A percentile compares a stretch with the other conserved stretches of the same genome.
These are phyloP conservation scores for Pocillopora verrucosa DNA, from an alignment of 64 coral and sea anemone genomes.

Conservation along the genomic window DNA sequence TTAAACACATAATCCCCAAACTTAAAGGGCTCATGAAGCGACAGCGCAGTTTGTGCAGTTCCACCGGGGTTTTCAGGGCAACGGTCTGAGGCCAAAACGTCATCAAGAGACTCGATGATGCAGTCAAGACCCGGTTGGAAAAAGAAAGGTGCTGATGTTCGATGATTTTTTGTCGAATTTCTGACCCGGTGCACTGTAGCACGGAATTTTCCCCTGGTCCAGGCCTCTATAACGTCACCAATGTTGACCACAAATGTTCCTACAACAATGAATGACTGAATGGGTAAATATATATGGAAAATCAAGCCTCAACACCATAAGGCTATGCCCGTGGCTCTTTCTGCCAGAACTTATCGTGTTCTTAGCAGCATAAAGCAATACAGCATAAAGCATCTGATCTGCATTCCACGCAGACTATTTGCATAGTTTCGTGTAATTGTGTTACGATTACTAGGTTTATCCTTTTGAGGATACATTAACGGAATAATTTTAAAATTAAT, in stretches of 20 bases:
- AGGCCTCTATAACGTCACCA: conserved; percentile 50
- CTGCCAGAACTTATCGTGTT: too few relatives aligned
- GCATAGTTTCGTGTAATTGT: too few relatives aligned
- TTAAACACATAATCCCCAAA: conserved; percentile 31
- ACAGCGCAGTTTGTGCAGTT: neutral
- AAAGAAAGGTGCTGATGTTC: conserved; percentile 41
- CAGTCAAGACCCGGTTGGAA: conserved; percentile 48
- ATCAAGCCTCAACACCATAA: neutral
- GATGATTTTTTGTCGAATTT: conserved; percentile 6
- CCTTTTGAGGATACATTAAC: too few relatives aligned
- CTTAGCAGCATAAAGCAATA: too few relatives aligned
- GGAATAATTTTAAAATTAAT: too few relatives aligned
- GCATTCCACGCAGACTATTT: too few relatives aligned
- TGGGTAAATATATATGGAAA: neutral
- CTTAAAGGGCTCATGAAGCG: neutral
- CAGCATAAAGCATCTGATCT: too few relatives aligned
- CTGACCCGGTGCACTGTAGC: conserved; percentile 55
- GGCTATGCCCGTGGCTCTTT: too few relatives aligned
- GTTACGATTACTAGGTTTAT: too few relatives aligned
- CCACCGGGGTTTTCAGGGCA: neutral
- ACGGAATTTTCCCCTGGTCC: conserved; percentile 31
- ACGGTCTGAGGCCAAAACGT: neutral
- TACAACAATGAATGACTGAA: neutral
- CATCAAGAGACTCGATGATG: conserved; percentile 29
- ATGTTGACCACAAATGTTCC: conserved; percentile 47